Percentiles rank a stretch among this genome's conserved stretches.
These are phyloP conservation scores for Sparus aurata DNA, from an alignment of 2,797 vertebrate genomes.

Conservation along the genomic window DNA sequence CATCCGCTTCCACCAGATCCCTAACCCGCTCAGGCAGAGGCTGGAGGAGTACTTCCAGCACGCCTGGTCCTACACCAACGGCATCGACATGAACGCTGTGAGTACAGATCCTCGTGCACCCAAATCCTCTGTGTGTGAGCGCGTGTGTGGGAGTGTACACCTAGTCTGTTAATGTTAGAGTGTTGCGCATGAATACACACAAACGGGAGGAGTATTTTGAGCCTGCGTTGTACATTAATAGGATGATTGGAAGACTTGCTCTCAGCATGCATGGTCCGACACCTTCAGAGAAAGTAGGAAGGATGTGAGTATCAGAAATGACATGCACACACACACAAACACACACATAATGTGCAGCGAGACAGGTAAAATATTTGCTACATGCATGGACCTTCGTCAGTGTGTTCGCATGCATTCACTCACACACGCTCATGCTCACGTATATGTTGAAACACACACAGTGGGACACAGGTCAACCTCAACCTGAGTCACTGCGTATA, in stretches of 20 bases:
- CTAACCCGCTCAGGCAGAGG: slow-evolving; percentile 89
- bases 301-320: slow-evolving; percentile 63
- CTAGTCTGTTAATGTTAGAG: slow-evolving; percentile 29
- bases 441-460: neutral
- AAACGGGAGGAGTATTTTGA: slow-evolving; percentile 64
- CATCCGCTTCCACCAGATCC: slow-evolving; percentile 94
- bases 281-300: slow-evolving; percentile 67
- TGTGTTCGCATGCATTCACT: slow-evolving; percentile 26
- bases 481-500: slow-evolving; percentile 8
- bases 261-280: slow-evolving; percentile 71
- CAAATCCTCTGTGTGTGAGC: slow-evolving; percentile 37
- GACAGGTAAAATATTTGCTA: slow-evolving; percentile 16
- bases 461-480: slow-evolving; percentile 27
- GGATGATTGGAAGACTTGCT: slow-evolving; percentile 68
- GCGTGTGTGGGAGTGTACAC: slow-evolving; percentile 34
- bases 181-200: slow-evolving; percentile 43
- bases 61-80: slow-evolving; percentile 90
- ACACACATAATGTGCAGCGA: slow-evolving; percentile 18
- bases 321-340: slow-evolving; percentile 44
- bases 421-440: neutral
- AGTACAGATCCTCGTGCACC: slow-evolving; percentile 58
- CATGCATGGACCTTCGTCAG: neutral
- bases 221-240: slow-evolving; percentile 73
- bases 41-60: slow-evolving; percentile 91
- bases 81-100: slow-evolving; percentile 90